phyloP scores from a whole-genome alignment of 2,113 vertebrate species.

The Gymnocephalus cernua region DNA sequence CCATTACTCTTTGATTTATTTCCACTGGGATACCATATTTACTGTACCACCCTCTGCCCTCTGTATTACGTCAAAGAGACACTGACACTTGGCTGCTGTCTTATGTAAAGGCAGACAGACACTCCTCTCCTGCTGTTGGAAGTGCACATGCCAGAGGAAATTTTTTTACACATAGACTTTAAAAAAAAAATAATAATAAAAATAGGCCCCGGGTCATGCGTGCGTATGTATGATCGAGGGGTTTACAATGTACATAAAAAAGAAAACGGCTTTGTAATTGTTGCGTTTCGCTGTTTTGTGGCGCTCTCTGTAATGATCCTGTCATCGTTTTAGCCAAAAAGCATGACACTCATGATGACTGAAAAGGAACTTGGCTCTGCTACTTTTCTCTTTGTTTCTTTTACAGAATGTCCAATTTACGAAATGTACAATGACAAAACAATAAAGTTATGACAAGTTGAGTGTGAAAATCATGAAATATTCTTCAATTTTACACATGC shows the following conservation, averaged over 20 bases:
- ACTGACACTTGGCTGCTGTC: slow-evolving; percentile 34
- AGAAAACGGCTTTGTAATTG: slow-evolving; percentile 77
- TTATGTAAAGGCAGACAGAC: background rate
- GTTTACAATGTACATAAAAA: slow-evolving; percentile 70
- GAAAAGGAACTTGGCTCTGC: slow-evolving; percentile 49
- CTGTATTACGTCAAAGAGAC: background rate
- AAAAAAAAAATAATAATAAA: slow-evolving; percentile 31
- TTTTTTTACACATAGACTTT: slow-evolving; percentile 73
- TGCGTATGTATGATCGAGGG: slow-evolving; percentile 40
- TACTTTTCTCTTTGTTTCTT: slow-evolving; percentile 62
- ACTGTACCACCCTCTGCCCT: background rate
- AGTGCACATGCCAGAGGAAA: slow-evolving; percentile 12
- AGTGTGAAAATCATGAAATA: slow-evolving; percentile 47
- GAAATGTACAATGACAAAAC: slow-evolving; percentile 76
- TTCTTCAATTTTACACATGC: no score
- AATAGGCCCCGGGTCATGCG: slow-evolving; percentile 46
- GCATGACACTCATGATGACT: slow-evolving; percentile 77
- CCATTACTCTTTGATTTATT: background rate
- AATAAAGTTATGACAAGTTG: slow-evolving; percentile 81
- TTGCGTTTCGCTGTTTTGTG: slow-evolving; percentile 78
- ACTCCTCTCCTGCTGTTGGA: slow-evolving; percentile 32
- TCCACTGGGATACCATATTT: background rate
- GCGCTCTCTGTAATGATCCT: slow-evolving; percentile 74
- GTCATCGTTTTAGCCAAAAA: slow-evolving; percentile 75
- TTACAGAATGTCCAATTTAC: slow-evolving; percentile 77